Percentiles rank a stretch among this genome's conserved stretches.
Conservation (phyloP, 2,797 vertebrate genomes). For the Taenioides sp. region DNA sequence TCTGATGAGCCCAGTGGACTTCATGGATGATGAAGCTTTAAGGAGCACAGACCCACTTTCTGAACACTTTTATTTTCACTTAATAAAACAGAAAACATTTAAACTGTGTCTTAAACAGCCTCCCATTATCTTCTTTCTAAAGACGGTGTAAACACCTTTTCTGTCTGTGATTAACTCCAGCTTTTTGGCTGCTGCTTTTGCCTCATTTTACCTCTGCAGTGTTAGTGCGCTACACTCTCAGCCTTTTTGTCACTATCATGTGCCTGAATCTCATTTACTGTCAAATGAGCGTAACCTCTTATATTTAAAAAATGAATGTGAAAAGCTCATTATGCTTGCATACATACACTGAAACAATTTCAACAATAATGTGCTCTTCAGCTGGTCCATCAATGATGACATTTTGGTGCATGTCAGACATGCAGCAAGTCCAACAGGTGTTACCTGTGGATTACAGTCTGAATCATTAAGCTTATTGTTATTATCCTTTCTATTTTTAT, state of each 20-base stretch:
- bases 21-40: slow-evolving; percentile 6
- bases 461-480: slow-evolving; percentile 69
- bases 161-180: slow-evolving; percentile 3
- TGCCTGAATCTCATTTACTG: neutral
- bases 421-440: neutral
- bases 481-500: slow-evolving; percentile 76
- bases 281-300: neutral
- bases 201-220: slow-evolving; percentile 4
- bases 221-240: neutral
- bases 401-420: neutral
- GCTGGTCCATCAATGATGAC: neutral
- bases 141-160: slow-evolving; percentile 19
- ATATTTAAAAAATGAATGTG: neutral
- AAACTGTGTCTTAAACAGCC: neutral
- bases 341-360: neutral
- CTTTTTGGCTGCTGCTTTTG: slow-evolving; percentile 14
- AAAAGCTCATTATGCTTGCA: neutral
- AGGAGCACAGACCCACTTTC: slow-evolving; percentile 4
- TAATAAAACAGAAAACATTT: slow-evolving; percentile 12
- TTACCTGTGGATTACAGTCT: slow-evolving; percentile 7
- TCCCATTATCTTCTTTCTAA: slow-evolving; percentile 1
- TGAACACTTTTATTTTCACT: slow-evolving; percentile 11
- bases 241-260: neutral
- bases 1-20: slow-evolving; percentile 18
- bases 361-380: neutral